These are phyloP conservation scores for Oryctes rhinoceros DNA, from an alignment of 1,140 invertebrate genomes.

Conservation along the genomic window DNA sequence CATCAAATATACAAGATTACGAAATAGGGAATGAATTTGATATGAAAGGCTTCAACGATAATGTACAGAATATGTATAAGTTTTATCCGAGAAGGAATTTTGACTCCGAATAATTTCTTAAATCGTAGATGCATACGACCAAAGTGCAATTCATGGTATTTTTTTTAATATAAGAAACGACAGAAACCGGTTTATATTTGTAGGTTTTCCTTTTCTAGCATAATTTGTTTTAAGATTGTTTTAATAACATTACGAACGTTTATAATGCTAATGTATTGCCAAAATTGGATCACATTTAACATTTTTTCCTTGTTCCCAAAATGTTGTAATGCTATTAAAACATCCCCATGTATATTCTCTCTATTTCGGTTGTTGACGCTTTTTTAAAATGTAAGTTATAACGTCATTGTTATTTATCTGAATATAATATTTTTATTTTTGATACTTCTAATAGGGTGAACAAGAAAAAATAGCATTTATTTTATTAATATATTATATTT, in stretches of 20 bases:
- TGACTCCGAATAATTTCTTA: background rate
- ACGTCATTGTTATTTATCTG: background rate
- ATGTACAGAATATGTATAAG: constrained; percentile 1
- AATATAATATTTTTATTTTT: constrained; percentile 28
- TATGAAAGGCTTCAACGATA: background rate
- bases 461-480: background rate
- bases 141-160: constrained; percentile 24
- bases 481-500: constrained; percentile 24
- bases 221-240: background rate
- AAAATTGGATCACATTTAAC: too few relatives aligned
- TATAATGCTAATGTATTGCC: too few relatives aligned
- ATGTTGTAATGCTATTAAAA: background rate
- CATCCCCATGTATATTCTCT: background rate
- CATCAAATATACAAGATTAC: background rate
- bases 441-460: background rate
- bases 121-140: background rate
- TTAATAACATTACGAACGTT: background rate
- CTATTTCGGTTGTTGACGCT: constrained; percentile 7
- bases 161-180: background rate
- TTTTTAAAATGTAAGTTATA: constrained; percentile 21
- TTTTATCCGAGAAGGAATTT: constrained; percentile 22
- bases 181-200: background rate
- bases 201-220: background rate
- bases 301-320: too few relatives aligned
- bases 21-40: background rate